Conservation (phyloP, 2,113 vertebrate genomes). For the Phyllostomus hastatus region DNA sequence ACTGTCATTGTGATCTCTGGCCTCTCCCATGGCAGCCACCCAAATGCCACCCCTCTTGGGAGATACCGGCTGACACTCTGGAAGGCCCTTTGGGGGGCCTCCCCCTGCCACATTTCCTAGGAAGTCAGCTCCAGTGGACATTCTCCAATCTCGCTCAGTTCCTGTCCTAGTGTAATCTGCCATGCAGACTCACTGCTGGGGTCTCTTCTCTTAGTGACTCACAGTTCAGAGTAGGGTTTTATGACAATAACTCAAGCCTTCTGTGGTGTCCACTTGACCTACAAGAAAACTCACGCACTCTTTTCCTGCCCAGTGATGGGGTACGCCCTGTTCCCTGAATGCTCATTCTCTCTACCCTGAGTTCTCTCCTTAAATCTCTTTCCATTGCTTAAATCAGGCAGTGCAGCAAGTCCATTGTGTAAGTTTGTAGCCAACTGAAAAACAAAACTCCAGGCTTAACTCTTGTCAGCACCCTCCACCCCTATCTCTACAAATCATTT, state of each 20-base stretch:
- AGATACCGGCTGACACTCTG: not conserved
- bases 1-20: not conserved
- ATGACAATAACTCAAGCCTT: not conserved
- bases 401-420: not conserved
- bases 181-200: not conserved
- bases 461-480: not conserved
- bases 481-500: not conserved
- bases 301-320: not conserved
- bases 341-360: not conserved
- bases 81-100: not conserved
- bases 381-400: not conserved
- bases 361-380: not conserved
- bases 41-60: not conserved
- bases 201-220: not conserved
- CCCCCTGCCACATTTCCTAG: not conserved
- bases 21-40: not conserved
- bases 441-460: not conserved
- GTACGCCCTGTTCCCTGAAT: not conserved
- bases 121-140: not conserved
- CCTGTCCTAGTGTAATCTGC: not conserved
- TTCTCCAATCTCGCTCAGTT: not conserved
- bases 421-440: not conserved
- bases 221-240: not conserved
- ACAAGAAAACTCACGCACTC: not conserved
- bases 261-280: not conserved